These are phyloP conservation scores for Sarcoramphus papa DNA, from an alignment of 2,797 vertebrate genomes.

Conservation along the genomic window DNA sequence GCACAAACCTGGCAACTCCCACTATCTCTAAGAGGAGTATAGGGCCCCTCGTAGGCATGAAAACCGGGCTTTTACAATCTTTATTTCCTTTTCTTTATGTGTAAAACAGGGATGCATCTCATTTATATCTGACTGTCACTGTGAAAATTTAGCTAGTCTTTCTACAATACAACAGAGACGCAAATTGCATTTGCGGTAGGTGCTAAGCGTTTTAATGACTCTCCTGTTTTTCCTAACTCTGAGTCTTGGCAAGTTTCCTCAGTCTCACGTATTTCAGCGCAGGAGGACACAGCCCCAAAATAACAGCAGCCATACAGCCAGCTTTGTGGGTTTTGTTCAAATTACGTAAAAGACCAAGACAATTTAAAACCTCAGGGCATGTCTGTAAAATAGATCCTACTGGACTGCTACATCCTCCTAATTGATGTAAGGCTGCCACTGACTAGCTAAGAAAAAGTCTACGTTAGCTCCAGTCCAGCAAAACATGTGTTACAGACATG, in stretches of 20 bases:
- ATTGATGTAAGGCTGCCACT: not conserved
- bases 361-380: not conserved
- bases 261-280: not conserved
- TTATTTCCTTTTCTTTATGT: not conserved
- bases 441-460: not conserved
- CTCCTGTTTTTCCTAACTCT: not conserved
- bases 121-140: not conserved
- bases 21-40: not conserved
- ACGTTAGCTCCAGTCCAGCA: not conserved
- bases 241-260: not conserved
- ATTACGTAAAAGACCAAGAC: not conserved
- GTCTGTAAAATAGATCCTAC: not conserved
- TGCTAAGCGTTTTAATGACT: conserved; percentile 3
- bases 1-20: not conserved
- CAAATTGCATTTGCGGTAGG: not conserved
- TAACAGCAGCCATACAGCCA: not conserved
- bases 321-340: not conserved
- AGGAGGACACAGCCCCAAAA: not conserved
- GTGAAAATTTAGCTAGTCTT: not conserved
- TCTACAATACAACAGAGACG: not conserved
- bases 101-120: not conserved
- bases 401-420: not conserved
- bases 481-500: not conserved
- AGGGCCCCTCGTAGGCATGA: not conserved
- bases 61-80: not conserved